Evolutionary conservation across 2,888 invertebrate species (phyloP), one percentile per base, ranked within the genome.

Genomic region (Schizotus pectinicornis): DNA sequence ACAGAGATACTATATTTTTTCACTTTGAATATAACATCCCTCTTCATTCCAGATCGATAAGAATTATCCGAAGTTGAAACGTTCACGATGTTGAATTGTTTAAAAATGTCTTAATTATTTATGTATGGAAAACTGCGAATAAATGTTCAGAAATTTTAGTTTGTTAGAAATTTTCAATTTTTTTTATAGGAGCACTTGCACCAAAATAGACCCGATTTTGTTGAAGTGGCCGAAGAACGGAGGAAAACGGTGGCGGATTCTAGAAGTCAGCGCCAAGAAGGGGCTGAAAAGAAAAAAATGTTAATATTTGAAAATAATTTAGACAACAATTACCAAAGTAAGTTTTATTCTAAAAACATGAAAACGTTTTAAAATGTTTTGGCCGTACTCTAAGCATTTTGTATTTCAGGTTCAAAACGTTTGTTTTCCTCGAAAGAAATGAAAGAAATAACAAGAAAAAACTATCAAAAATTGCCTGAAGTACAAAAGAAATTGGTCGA

Each of bases 401-500:
- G 34, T 49, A 51, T 68, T 72, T 45, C 45, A 71, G 71, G 52
- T 47, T 22, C 57, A 5, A 63, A 59, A 43, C 67, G 62, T 31
- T 49, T 73, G 8, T 74, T 72, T 57, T 67, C 69, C 12, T 68
- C 63, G 34, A 81, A 81, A 67, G 83, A 86, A 74, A 86, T 88
- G 84, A 85, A 83, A 69, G 80, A 82, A 31, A 78, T 85, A 61
- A 86, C 86, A 3, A 83, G 81, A 58, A 83, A 81, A 69, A 83
- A 88, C 61, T 92, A 90, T 76, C 83, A 85, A 69, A 85, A 85
- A 14, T 78, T 92, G 58, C 88, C 90, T 0, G 92, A 93, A 81
- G 88, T 91, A 1, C 79, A 86, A 56, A 83, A 83, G 58, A 89
- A 87, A 70, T 77, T 81, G 12, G 84, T 82, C 52, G 85, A 87